Evolutionary conservation across 2,888 invertebrate genomes (phyloP).

Genomic region (Trissolcus brochymenae): DNA sequence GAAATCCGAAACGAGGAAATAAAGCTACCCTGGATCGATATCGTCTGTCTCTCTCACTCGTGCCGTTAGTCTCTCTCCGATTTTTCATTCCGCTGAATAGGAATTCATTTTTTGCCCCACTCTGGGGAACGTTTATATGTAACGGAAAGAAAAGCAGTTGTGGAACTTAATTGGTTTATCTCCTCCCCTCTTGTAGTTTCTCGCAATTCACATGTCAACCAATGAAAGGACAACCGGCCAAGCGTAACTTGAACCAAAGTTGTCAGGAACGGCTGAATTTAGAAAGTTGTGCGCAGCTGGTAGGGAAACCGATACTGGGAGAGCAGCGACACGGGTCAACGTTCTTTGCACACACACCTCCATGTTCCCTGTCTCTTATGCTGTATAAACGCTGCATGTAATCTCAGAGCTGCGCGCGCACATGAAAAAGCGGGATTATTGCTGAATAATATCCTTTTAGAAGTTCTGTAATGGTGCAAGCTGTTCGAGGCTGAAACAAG

Average conservation of each 20-base stretch:
- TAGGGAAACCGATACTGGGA: slow-evolving; percentile 60
- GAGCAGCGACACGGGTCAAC: slow-evolving; percentile 59
- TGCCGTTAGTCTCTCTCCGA: slow-evolving; percentile 25
- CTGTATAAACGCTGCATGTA: slow-evolving; percentile 9
- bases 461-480: slow-evolving; percentile 39
- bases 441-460: slow-evolving; percentile 49
- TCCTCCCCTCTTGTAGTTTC: slow-evolving; percentile 24
- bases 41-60: neutral
- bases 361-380: slow-evolving; percentile 13
- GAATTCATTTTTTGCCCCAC: no score
- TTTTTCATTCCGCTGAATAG: neutral
- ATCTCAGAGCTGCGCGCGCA: slow-evolving; percentile 32
- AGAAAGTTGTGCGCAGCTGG: slow-evolving; percentile 70
- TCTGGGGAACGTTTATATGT: slow-evolving; percentile 28
- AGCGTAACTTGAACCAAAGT: slow-evolving; percentile 63
- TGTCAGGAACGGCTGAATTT: slow-evolving; percentile 64
- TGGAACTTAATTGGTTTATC: slow-evolving; percentile 48
- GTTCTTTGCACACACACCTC: slow-evolving; percentile 46
- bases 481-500: slow-evolving; percentile 42
- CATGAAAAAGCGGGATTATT: slow-evolving; percentile 28
- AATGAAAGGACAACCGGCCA: slow-evolving; percentile 28
- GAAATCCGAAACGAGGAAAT: neutral
- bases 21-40: slow-evolving; percentile 33
- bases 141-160: slow-evolving; percentile 52
- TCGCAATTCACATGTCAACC: slow-evolving; percentile 35